phyloP scores from a whole-genome alignment of 2,888 invertebrate genomes.

The Leuctra nigra region DNA sequence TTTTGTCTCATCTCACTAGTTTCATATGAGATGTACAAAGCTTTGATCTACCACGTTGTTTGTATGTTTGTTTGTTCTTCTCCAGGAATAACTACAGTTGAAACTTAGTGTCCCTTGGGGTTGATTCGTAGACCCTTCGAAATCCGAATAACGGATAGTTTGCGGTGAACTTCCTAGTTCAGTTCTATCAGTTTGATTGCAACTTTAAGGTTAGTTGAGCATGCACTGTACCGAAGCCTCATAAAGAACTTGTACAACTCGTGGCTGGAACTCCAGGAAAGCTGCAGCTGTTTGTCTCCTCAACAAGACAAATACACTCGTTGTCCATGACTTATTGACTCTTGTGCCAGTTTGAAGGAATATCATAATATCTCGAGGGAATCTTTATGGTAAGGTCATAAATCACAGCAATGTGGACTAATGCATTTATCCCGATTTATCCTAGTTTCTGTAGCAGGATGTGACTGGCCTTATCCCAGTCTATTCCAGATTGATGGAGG shows the following conservation, averaged over 20 bases:
- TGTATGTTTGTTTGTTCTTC: conserved; percentile 3
- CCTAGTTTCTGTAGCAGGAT: not conserved
- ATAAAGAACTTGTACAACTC: too few species aligned
- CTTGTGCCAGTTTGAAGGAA: too few species aligned
- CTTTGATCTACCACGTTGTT: not conserved
- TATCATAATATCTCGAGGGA: too few species aligned
- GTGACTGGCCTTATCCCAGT: conserved; percentile 7
- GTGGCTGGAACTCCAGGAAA: too few species aligned
- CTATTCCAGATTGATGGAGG: conserved; percentile 6
- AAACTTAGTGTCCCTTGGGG: conserved; percentile 5
- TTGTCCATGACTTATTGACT: too few species aligned
- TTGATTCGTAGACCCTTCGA: not conserved
- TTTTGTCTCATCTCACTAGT: too few species aligned
- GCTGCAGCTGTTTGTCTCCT: too few species aligned
- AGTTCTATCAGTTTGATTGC: conserved; percentile 6
- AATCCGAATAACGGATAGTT: conserved; percentile 9
- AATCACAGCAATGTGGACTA: too few species aligned
- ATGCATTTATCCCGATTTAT: conserved; percentile 12
- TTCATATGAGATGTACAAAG: too few species aligned
- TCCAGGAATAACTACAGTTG: conserved; percentile 4
- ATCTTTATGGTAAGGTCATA: too few species aligned
- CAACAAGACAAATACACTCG: too few species aligned
- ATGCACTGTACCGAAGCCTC: not conserved
- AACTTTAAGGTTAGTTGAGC: not conserved
- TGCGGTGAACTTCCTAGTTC: not conserved